A percentile compares a stretch with the other conserved stretches of the same genome.
phyloP scores from a whole-genome alignment of 2,113 vertebrate genomes.

The Lasiurus cinereus region DNA sequence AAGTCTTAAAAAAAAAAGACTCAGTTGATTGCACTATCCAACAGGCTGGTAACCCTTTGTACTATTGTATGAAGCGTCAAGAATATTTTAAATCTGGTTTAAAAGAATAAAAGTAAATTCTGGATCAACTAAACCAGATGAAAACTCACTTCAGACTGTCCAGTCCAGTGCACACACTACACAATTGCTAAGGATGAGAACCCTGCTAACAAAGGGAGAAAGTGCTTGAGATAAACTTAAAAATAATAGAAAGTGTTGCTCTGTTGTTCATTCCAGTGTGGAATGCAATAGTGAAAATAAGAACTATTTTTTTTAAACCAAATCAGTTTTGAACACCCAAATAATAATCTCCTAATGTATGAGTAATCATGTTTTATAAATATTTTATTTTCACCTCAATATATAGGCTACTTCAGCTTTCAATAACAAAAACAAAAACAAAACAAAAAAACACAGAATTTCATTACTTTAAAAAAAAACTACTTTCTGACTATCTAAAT shows the following conservation, averaged over 20 bases:
- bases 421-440: neutral
- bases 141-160: neutral
- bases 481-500: neutral
- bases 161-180: neutral
- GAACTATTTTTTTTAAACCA: neutral
- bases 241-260: neutral
- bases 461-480: neutral
- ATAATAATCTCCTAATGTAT: neutral
- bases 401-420: neutral
- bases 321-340: neutral
- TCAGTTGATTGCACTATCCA: neutral
- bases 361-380: neutral
- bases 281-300: neutral
- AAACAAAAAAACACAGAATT: neutral
- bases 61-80: neutral
- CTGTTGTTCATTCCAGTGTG: neutral
- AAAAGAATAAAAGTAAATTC: slow-evolving; percentile 63
- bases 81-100: slow-evolving; percentile 25
- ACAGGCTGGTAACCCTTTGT: neutral
- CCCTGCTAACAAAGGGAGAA: neutral
- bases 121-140: neutral
- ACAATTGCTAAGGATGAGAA: neutral
- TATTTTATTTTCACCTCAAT: neutral
- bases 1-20: slow-evolving; percentile 50
- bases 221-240: neutral